Conservation (phyloP, 2,113 vertebrate species). For the Cochlearius cochlearius region DNA sequence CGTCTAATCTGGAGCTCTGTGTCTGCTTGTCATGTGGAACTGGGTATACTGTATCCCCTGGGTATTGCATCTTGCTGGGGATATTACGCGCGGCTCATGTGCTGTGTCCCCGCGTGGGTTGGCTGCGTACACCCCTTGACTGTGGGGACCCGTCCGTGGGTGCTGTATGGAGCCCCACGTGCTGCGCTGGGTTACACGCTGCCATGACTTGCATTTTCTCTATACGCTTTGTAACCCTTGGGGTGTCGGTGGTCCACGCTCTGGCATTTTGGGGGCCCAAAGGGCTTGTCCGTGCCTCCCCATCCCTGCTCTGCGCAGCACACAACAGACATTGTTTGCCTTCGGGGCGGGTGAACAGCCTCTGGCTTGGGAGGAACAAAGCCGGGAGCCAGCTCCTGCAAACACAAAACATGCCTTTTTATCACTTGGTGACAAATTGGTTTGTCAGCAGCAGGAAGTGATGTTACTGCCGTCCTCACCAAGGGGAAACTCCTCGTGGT, state of each 20-base stretch:
- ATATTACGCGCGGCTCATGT: fast-evolving
- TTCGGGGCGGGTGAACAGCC: slow-evolving; percentile 47
- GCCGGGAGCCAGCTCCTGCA: slow-evolving; percentile 30
- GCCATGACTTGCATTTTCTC: neutral
- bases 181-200: neutral
- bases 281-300: neutral
- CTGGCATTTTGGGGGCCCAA: neutral
- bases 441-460: slow-evolving; percentile 83
- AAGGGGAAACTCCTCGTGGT: slow-evolving; percentile 79
- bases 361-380: slow-evolving; percentile 60
- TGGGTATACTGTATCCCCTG: neutral
- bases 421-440: slow-evolving; percentile 72
- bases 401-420: slow-evolving; percentile 35
- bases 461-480: slow-evolving; percentile 71
- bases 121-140: neutral
- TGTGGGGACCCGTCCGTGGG: fast-evolving
- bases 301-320: neutral
- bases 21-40: neutral
- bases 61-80: neutral
- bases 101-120: fast-evolving
- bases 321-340: slow-evolving; percentile 50
- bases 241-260: neutral
- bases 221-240: neutral
- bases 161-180: neutral
- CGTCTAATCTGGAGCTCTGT: neutral